Base-by-base conservation (phyloP, 2,113 vertebrate genomes). In the Ophiodon elongatus region DNA sequence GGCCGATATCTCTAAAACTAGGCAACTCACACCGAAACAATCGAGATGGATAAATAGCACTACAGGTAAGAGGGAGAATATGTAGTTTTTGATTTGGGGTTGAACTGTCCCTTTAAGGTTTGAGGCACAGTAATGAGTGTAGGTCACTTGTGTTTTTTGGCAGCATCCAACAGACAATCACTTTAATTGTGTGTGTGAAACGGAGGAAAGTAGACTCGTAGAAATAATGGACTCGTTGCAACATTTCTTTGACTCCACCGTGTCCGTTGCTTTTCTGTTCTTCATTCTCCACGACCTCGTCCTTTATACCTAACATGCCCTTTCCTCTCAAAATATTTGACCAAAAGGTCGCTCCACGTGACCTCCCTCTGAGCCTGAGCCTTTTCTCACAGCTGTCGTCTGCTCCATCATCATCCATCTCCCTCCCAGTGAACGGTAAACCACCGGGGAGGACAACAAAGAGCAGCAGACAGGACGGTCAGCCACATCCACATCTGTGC, bases 351-450 rank as follows among this genome's bases (percentile, higher is more conserved):
- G 8, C 23, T 67, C 9, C 23, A 37, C 47, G 54, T 23, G 33
- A 73, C 21, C 21, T 29, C 52, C 15, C 35, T 11, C 76, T 72
- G 62, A 82, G 43, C 41, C 31, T 43, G 50, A 87, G 76, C 52
- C 15, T 47, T 29, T 77, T 39, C 29, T 50, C 67, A 71, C 47
- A 74, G 68, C 73, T 82, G 69, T 74, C 70, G 71, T 52, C 66
- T 43, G 7, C 11, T 29, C 33, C 54, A 56, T 13, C 14, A 15
- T 50, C 29, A 31, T 76, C 65, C 45, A 75, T 63, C 31, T 27
- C 43, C 17, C 59, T 64, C 33, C 54, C 45, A 33, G 19, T 25
- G 23, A 35, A 52, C 23, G 29, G 50, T 52, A 52, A 72, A 72
- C n/a, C 72, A 68, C 63, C 72, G 47, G 52, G 52, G 54, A 47